Conservation (phyloP, 2,888 invertebrate genomes). For the Vandiemenella viatica region DNA sequence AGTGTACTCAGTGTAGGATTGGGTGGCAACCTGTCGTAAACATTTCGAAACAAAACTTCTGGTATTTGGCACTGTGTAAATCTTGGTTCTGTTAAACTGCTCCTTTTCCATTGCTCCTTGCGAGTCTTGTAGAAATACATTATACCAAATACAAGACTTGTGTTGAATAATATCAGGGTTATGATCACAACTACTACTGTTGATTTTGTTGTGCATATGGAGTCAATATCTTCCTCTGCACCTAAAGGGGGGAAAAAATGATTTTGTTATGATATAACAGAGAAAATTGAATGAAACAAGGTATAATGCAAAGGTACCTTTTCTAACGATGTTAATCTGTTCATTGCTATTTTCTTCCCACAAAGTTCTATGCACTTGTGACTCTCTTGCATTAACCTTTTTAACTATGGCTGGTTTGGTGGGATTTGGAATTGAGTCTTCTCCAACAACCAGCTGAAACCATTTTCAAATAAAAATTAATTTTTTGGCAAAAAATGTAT, state of each 20-base stretch:
- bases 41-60: conserved; percentile 25
- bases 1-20: neutral
- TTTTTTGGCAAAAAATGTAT: neutral
- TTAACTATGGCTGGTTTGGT: too few species aligned
- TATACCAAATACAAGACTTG: conserved; percentile 22
- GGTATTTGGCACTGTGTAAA: conserved; percentile 18
- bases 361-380: too few species aligned
- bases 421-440: conserved; percentile 17
- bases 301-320: too few species aligned
- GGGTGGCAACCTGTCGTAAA: conserved; percentile 20
- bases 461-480: too few species aligned
- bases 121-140: conserved; percentile 25
- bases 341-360: too few species aligned
- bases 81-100: conserved; percentile 12
- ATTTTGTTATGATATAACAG: neutral
- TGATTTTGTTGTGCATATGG: conserved; percentile 16
- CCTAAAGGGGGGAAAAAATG: conserved; percentile 2
- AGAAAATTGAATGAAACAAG: too few species aligned
- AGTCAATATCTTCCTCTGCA: conserved; percentile 5
- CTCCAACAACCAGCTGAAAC: conserved; percentile 18
- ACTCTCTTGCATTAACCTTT: too few species aligned
- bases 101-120: conserved; percentile 23
- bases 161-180: conserved; percentile 23
- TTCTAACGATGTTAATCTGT: too few species aligned
- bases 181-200: conserved; percentile 25